phyloP scores from a whole-genome alignment of 1,140 invertebrate genomes.

The Wasmannia auropunctata region DNA sequence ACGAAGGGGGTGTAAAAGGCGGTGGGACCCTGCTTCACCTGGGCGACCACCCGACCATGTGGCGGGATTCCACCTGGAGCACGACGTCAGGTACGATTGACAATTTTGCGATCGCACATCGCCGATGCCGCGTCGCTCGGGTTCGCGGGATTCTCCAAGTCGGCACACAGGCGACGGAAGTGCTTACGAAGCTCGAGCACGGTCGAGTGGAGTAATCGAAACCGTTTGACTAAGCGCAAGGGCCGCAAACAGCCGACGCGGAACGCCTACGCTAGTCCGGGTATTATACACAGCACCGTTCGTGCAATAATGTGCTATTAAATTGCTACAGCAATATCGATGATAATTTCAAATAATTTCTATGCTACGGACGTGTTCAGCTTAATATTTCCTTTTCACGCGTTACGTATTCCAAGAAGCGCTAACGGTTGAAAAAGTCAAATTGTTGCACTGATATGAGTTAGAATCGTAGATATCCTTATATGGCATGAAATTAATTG shows the following conservation, averaged over 20 bases:
- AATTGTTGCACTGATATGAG: neutral
- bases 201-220: constrained; percentile 2
- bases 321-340: neutral
- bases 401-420: neutral
- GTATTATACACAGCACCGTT: neutral
- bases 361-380: neutral
- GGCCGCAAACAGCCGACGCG: neutral
- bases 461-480: neutral
- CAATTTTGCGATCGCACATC: neutral
- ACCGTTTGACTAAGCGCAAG: constrained; percentile 2
- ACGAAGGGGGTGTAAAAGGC: constrained; percentile 86
- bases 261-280: neutral
- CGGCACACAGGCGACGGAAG: neutral
- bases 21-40: constrained; percentile 90
- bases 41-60: constrained; percentile 91
- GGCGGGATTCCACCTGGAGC: constrained; percentile 95
- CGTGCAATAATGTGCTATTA: neutral
- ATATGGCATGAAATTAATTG: neutral
- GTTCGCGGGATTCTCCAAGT: constrained; percentile 16
- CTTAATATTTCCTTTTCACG: neutral
- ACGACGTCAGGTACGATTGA: constrained; percentile 91
- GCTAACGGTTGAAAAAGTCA: neutral
- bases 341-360: constrained; percentile 1
- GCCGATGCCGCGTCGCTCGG: neutral
- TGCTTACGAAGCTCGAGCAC: neutral